Percentiles rank a stretch among this genome's conserved stretches.
These are phyloP conservation scores for Siniperca undulata DNA, from an alignment of 2,797 vertebrate species.

Conservation along the genomic window DNA sequence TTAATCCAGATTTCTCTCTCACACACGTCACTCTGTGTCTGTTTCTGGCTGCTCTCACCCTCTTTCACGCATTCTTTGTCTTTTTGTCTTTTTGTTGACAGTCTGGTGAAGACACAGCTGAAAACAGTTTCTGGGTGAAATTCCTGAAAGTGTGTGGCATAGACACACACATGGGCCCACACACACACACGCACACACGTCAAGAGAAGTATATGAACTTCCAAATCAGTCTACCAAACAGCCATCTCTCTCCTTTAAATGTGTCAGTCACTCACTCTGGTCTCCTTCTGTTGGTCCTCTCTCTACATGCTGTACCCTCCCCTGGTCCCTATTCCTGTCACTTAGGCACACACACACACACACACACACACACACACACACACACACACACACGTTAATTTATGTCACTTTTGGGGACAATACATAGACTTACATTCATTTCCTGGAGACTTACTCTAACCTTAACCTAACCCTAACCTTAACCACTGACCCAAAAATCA, in stretches of 20 bases:
- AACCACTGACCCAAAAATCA: not conserved
- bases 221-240: constrained; percentile 40
- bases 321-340: constrained; percentile 27
- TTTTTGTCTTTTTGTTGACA: constrained; percentile 62
- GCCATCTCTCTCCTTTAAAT: constrained; percentile 37
- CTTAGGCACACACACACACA: not conserved
- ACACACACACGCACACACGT: constrained; percentile 1
- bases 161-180: not conserved
- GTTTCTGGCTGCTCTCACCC: constrained; percentile 31
- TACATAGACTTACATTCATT: no score
- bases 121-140: constrained; percentile 46
- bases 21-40: constrained; percentile 9
- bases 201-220: constrained; percentile 30
- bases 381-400: not conserved
- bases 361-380: not conserved
- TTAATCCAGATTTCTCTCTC: constrained; percentile 34
- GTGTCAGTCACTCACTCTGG: constrained; percentile 42
- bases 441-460: no score
- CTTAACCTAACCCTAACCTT: no score
- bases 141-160: constrained; percentile 28
- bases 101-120: constrained; percentile 50
- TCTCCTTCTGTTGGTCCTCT: constrained; percentile 37
- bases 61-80: constrained; percentile 61
- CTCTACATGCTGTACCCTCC: not conserved
- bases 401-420: no score